These are phyloP conservation scores for Rhogogaster chlorosoma DNA, from an alignment of 2,888 invertebrate genomes.

Conservation along the genomic window DNA sequence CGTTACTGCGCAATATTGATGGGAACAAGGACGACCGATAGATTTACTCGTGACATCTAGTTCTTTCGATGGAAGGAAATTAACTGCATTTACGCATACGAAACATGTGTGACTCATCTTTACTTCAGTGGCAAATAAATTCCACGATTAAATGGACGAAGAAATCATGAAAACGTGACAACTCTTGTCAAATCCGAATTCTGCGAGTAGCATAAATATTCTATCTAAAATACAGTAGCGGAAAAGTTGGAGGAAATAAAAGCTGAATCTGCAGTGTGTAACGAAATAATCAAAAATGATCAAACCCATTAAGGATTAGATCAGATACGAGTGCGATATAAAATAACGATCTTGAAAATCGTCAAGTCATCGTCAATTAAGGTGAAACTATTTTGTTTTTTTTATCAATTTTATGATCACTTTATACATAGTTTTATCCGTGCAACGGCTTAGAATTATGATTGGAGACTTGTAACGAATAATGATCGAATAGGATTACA, in stretches of 20 bases:
- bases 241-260: not conserved
- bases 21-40: conserved; percentile 51
- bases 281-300: not conserved
- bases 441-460: not conserved
- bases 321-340: not conserved
- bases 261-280: not conserved
- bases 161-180: not conserved
- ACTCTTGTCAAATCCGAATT: not conserved
- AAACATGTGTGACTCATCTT: not conserved
- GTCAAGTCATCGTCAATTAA: not conserved
- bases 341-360: not conserved
- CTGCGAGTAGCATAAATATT: not conserved
- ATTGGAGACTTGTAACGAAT: not conserved
- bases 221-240: not conserved
- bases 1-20: conserved; percentile 25
- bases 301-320: not conserved
- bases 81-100: not conserved
- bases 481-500: not conserved
- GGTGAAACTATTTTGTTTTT: not conserved
- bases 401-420: not conserved
- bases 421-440: not conserved
- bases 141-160: not conserved
- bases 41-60: conserved; percentile 43
- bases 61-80: conserved; percentile 34
- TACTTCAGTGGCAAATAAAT: not conserved